Base-by-base conservation (phyloP, 2,888 invertebrate species). In the Psococerastis gibbosa region DNA sequence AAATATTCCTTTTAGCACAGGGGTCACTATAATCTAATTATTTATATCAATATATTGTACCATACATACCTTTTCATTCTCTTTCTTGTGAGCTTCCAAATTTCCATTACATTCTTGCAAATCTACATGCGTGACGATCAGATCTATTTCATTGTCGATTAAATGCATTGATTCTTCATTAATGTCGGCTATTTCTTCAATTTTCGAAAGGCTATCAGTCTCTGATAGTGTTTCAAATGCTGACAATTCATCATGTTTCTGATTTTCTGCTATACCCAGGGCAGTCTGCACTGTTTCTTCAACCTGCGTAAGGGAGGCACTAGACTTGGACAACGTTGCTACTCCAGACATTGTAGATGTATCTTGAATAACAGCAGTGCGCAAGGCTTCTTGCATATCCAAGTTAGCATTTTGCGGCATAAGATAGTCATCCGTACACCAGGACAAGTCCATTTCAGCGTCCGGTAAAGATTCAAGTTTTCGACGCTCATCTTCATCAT, bases 191-290 rank as follows among this genome's bases (percentile, higher is more conserved):
- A 44, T 5, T 18, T 34, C 43, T 43, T 45, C 35, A 18, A 33
- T 11, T 20, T 15, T 34, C 32, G 31, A 11, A 13, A 48, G 33
- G 11, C 45, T 45, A 15, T 49, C 49, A 11, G 46, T 34, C 15
- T 49, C 48, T 2, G 49, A 49, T 8, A 49, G 42, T 3, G 49
- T 48, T 33, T 48, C 49, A n/a, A n/a, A n/a, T 5, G 45, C 44
- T 22, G 44, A 43, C 38, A 43, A 42, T 4, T 50, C 47, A 32
- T 35, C 22, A 15, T 33, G 42, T 32, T 44, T 42, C 6, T 43
- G 42, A 20, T 35, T 35, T 35, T 32, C 43, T 22, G 33, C 32
- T 22, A 47, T 20, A 6, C 23, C 42, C 20, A 34, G 33, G 27
- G 35, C 16, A 20, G 41, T 17, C 22, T 27, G 42, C 17, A 41